Base-by-base conservation (phyloP, 2,113 vertebrate species). In the Elephas maximus region DNA sequence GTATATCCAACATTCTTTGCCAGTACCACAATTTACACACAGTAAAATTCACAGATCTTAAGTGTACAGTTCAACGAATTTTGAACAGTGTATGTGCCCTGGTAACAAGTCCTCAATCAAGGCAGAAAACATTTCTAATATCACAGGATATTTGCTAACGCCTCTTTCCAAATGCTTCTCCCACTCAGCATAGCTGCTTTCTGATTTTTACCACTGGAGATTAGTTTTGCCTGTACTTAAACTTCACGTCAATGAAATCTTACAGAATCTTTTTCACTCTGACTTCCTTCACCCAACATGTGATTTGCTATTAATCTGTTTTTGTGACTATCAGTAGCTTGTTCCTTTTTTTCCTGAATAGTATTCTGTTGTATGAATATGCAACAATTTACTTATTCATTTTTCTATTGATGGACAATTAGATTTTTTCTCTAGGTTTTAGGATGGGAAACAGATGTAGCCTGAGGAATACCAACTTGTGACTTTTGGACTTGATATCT, bases 31-130 rank as follows among this genome's bases (percentile, higher is more conserved):
- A 33, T 88, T 85, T 81, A 63, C 26, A 20, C 26, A 48, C 3
- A 37, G 33, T 85, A 74, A 63, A 87, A 33, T 67, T 92, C 77
- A 81, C 28, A 94, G 60, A 82, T 95, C 37, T 82, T 86, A 37
- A 78, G 1, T 67, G 24, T 48, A 63, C 0, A 92, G 41, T 79
- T 83, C 51, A 74, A 88, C 60, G 69, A 77, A 3, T 60, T 88
- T 87, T 85, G 86, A 48, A 48, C 7, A 48, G 10, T 48, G 48
- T 48, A 91, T 26, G 10, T 3, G 2, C 5, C 45, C 62, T 74
- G 78, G 45, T 74, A 86, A 79, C 51, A 18, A 48, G 73, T 37
- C 60, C 79, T 28, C 89, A 45, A 37, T 91, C 78, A 78, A 67
- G 33, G 82, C 1, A 80, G 73, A 94, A 44, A 91, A 51, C 30